Evolutionary conservation across 1,140 invertebrate species (phyloP).

Genomic region (Colletes latitarsis): DNA sequence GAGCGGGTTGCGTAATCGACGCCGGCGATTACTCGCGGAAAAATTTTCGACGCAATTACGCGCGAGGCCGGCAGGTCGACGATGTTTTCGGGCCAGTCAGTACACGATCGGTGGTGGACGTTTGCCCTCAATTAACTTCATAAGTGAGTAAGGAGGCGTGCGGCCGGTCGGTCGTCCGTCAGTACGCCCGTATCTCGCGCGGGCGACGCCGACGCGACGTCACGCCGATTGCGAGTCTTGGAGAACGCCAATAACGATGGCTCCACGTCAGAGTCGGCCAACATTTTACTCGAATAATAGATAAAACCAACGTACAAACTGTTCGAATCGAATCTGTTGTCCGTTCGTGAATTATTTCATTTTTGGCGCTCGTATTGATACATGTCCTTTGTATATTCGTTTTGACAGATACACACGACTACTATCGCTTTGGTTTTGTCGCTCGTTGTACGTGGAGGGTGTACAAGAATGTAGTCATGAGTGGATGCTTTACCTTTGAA

Average conservation of each 20-base stretch:
- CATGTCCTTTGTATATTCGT: too few relatives aligned
- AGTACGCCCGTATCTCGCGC: slow-evolving; percentile 61
- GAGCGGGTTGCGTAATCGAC: not conserved
- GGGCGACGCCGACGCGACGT: not conserved
- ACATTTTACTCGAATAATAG: too few relatives aligned
- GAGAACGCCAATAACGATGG: not conserved
- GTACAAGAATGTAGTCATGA: too few relatives aligned
- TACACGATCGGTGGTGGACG: slow-evolving; percentile 75
- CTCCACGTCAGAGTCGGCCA: too few relatives aligned
- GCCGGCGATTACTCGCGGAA: not conserved
- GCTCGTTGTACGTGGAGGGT: too few relatives aligned
- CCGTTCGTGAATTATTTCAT: too few relatives aligned
- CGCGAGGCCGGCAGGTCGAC: not conserved
- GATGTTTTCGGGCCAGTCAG: slow-evolving; percentile 79
- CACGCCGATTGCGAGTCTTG: not conserved
- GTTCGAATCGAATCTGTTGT: too few relatives aligned
- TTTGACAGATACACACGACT: too few relatives aligned
- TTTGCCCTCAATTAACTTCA: slow-evolving; percentile 82
- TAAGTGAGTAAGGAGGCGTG: slow-evolving; percentile 82
- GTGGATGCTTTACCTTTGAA: too few relatives aligned
- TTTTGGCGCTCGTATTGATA: too few relatives aligned
- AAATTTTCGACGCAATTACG: not conserved
- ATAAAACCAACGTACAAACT: not conserved
- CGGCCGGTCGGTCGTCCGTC: slow-evolving; percentile 74
- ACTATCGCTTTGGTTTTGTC: too few relatives aligned